A percentile compares a stretch with the other conserved stretches of the same genome.
Evolutionary conservation across 2,888 invertebrate species (phyloP).

Genomic region (Spialia ferax): DNA sequence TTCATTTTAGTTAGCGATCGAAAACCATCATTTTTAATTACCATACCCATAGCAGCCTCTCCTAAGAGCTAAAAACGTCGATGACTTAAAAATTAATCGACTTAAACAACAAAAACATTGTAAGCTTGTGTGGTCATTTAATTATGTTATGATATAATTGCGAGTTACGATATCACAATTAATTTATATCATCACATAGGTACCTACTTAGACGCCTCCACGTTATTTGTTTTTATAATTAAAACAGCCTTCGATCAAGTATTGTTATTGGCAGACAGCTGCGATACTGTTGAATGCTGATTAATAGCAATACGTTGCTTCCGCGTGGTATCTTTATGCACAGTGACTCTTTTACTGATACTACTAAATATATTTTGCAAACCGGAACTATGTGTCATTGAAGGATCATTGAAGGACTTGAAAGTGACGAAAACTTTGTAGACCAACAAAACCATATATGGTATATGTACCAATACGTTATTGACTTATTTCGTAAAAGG

Average conservation of each 20-base stretch:
- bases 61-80: too few relatives aligned
- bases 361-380: background rate
- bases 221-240: constrained; percentile 36
- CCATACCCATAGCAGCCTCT: too few relatives aligned
- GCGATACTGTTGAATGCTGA: constrained; percentile 22
- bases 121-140: background rate
- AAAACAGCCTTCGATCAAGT: background rate
- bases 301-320: constrained; percentile 27
- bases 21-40: too few relatives aligned
- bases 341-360: constrained; percentile 7
- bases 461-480: too few relatives aligned
- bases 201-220: constrained; percentile 15
- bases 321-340: constrained; percentile 30
- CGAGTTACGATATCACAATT: background rate
- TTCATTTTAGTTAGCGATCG: too few relatives aligned
- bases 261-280: background rate
- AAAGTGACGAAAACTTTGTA: background rate
- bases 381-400: constrained; percentile 6
- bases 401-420: background rate
- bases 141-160: background rate
- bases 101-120: constrained; percentile 9
- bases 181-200: constrained; percentile 1
- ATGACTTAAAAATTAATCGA: too few relatives aligned
- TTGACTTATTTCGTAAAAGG: too few relatives aligned
- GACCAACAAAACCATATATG: background rate